Base-by-base conservation (phyloP, 2,113 vertebrate species). In the Otolemur garnettii region DNA sequence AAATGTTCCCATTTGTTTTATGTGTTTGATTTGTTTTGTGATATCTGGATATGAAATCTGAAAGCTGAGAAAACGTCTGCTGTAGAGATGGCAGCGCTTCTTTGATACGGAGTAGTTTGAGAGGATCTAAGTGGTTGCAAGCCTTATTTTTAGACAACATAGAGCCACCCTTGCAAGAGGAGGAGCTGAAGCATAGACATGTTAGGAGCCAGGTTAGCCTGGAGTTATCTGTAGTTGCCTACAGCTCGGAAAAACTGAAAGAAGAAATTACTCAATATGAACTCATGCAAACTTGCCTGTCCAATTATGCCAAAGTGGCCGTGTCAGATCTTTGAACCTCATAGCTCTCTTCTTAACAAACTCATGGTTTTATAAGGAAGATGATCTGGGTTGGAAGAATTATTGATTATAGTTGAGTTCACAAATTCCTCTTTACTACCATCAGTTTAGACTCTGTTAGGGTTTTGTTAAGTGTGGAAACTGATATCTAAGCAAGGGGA, bases 101-200 rank as follows among this genome's bases (percentile, higher is more conserved):
- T 66, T 33, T 57, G 91, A 92, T 74, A 69, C 0, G 19, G 71
- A 91, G 62, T 62, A 78, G 81, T 96, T 96, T 85, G 24, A 80
- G 83, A 53, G 94, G 82, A 53, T 90, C 80, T 62, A 33, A 97
- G 77, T 91, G 93, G 96, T 93, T 88, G 91, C 28, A 42, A 86
- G 64, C 82, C 94, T 98, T 98, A 95, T 93, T 98, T 97, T 98
- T 98, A 98, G 97, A 57, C 30, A 18, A 45, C 88, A 89, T 13
- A 64, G 86, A 85, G 93, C 93, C 93, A 89, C 94, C 55, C 74
- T 93, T 74, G 62, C 79, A 98, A 96, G 95, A 93, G 97, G 91
- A 96, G 74, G 91, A 87, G 14, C 53, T 38, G 85, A 97, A 86
- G 55, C 15, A 53, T 57, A 81, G 82, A 33, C 84, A 88, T 95